Base-by-base conservation (phyloP, 2,113 vertebrate genomes). In the Protomyctophum bolini region DNA sequence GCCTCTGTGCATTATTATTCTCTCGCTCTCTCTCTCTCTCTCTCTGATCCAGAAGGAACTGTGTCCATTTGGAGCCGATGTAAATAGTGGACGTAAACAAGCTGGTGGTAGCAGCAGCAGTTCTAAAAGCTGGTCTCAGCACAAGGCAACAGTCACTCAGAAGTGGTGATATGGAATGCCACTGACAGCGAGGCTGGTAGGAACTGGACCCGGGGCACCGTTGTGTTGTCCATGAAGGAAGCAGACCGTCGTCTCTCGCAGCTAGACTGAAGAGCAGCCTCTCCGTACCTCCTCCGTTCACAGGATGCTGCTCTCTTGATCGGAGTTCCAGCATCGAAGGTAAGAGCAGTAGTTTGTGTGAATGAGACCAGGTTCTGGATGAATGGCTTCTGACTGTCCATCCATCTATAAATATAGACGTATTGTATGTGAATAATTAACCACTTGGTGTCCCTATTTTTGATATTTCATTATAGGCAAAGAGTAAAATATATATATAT, bases 191-290 rank as follows among this genome's bases (percentile, higher is more conserved):
- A 41, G 28, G 46, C 9, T n/a, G 10, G 6, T n/a, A 45, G 29
- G 29, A 11, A n/a, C 7, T 45, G 29, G 12, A 41, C 33, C 10
- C 14, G 59, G 11, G 8, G 11, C 41, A 62, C 33, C 33, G 33
- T 6, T 41, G 58, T 10, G 3, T 6, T 10, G 60, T 63, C 49
- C 72, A 64, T 21, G 71, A 66, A 63, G 12, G 55, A 7, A 41
- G 12, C 28, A 79, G 60, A 14, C 77, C 81, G 0, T 87, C 83
- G 74, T 45, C 60, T 47, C 33, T 2, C 33, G 33, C 33, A n/a
- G n/a, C n/a, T n/a, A n/a, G n/a, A n/a, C 82, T 81, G 62, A 86
- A 85, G 46, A 85, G 78, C 75, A 85, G 84, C 68, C 82, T 48
- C 72, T 90, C 90, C 7, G n/a, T n/a, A n/a, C n/a, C n/a, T 41